Evolutionary conservation across 2,113 vertebrate genomes (phyloP).

Genomic region (Perca flavescens): DNA sequence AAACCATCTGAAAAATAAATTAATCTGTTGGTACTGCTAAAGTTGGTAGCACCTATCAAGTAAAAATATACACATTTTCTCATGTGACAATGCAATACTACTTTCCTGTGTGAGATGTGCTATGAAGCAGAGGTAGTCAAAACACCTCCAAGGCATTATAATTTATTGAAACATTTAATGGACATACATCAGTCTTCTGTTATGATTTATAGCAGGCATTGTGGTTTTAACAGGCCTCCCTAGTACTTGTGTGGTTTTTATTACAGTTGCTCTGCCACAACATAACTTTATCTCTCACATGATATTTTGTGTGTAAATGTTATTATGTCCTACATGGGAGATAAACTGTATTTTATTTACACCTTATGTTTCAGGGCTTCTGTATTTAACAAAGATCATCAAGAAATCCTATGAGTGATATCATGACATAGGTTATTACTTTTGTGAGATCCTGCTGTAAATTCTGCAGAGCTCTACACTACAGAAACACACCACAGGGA

Average conservation of each 20-base stretch:
- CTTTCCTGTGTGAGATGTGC: neutral
- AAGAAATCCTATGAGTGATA: neutral
- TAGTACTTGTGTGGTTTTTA: neutral
- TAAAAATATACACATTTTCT: neutral
- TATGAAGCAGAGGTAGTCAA: neutral
- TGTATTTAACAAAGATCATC: neutral
- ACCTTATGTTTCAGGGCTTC: neutral
- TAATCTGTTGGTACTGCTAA: neutral
- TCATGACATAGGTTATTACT: neutral
- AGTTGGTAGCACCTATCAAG: neutral
- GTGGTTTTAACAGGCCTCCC: neutral
- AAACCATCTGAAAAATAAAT: neutral
- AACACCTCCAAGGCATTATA: neutral
- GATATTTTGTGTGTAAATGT: neutral
- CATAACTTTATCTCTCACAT: neutral
- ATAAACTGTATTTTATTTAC: neutral
- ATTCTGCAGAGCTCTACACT: neutral
- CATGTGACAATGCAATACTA: neutral
- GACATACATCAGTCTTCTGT: neutral
- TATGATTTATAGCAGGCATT: neutral
- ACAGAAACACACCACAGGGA: neutral
- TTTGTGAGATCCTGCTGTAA: neutral
- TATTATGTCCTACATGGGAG: neutral
- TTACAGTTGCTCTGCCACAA: neutral
- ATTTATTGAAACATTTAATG: slow-evolving; percentile 13